Percentiles rank a stretch among this genome's conserved stretches.
phyloP scores from a whole-genome alignment of 2,888 invertebrate genomes.

The Harpagoxenus sublaevis region DNA sequence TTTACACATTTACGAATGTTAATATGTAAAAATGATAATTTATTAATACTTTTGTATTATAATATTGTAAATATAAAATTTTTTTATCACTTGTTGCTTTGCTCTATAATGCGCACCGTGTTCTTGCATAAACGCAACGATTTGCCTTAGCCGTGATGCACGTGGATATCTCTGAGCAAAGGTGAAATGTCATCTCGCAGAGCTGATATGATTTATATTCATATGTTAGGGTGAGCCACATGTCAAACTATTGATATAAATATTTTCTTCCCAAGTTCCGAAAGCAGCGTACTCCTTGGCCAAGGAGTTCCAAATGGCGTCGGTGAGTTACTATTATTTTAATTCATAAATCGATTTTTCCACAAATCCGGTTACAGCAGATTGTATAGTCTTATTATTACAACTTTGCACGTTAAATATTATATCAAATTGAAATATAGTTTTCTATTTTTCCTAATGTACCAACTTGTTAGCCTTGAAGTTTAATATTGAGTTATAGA shows the following conservation, averaged over 20 bases:
- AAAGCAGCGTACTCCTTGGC: slow-evolving; percentile 69
- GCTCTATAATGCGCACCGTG: neutral
- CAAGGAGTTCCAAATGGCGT: slow-evolving; percentile 74
- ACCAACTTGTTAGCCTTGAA: neutral
- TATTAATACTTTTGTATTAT: slow-evolving; percentile 37
- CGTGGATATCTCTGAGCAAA: slow-evolving; percentile 70
- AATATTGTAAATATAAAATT: slow-evolving; percentile 45
- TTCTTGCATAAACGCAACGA: slow-evolving; percentile 54
- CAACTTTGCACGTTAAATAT: neutral
- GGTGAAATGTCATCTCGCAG: slow-evolving; percentile 76
- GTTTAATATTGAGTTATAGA: neutral
- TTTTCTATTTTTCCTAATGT: neutral
- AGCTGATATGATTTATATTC: slow-evolving; percentile 76
- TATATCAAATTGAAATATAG: neutral
- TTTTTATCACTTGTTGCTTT: neutral
- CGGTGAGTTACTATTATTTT: slow-evolving; percentile 75
- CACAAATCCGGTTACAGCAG: neutral
- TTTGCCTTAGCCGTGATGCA: slow-evolving; percentile 64
- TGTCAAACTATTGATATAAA: slow-evolving; percentile 73
- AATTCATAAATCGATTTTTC: neutral
- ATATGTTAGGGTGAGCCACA: slow-evolving; percentile 75
- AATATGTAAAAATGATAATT: slow-evolving; percentile 20
- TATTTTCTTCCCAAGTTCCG: slow-evolving; percentile 75
- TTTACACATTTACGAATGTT: slow-evolving; percentile 36
- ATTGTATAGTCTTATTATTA: neutral